These are phyloP conservation scores for Allolobophora icterica DNA, from an alignment of 2,888 invertebrate genomes.

Conservation along the genomic window DNA sequence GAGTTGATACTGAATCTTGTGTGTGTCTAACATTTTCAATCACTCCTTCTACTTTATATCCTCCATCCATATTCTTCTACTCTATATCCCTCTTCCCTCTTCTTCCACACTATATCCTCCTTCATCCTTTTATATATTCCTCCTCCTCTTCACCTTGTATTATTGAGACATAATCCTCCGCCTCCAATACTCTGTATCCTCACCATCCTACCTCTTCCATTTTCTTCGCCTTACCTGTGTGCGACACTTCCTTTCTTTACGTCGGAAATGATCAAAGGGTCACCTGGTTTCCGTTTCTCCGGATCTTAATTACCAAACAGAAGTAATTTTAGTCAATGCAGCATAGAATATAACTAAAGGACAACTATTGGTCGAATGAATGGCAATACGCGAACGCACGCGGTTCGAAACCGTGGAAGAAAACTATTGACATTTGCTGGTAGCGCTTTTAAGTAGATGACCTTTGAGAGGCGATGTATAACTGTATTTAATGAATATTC, in stretches of 20 bases:
- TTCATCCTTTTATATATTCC: background rate
- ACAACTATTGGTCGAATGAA: background rate
- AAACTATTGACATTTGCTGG: background rate
- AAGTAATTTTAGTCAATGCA: background rate
- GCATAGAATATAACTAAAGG: background rate
- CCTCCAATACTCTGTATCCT: background rate
- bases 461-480: background rate
- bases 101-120: background rate
- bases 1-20: too few species aligned
- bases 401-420: background rate
- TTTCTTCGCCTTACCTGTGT: slow-evolving; percentile 68
- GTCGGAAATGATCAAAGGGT: slow-evolving; percentile 84
- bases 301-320: slow-evolving; percentile 49
- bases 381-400: too few species aligned
- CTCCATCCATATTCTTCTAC: background rate
- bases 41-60: background rate
- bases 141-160: too few species aligned
- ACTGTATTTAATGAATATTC: background rate
- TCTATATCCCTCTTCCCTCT: background rate
- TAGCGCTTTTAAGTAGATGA: background rate
- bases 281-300: slow-evolving; percentile 62
- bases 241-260: slow-evolving; percentile 88
- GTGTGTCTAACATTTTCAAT: background rate
- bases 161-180: too few species aligned
- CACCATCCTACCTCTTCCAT: background rate